Conservation (phyloP, 1,140 invertebrate genomes). For the Reticulitermes speratus region DNA sequence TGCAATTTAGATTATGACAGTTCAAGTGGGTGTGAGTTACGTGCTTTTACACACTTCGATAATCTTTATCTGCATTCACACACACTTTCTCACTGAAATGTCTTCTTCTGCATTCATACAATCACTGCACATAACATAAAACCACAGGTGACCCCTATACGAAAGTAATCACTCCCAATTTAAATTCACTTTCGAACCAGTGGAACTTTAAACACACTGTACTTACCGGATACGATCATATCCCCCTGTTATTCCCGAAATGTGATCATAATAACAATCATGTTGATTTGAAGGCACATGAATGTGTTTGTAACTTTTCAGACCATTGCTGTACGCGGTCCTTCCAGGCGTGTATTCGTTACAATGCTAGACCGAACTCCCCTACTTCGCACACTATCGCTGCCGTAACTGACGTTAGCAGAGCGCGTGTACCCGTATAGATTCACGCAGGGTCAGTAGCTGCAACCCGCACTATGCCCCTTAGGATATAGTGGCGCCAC, state of each 20-base stretch:
- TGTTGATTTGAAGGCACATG: background rate
- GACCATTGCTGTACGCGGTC: too few relatives aligned
- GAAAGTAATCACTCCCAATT: background rate
- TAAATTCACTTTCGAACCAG: too few relatives aligned
- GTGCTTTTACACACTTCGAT: too few relatives aligned
- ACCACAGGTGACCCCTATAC: too few relatives aligned
- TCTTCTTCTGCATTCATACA: too few relatives aligned
- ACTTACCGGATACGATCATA: background rate
- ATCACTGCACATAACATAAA: too few relatives aligned
- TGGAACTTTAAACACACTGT: background rate
- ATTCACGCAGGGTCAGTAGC: too few relatives aligned
- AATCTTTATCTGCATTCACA: too few relatives aligned
- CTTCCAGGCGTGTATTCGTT: too few relatives aligned
- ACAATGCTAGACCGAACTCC: background rate
- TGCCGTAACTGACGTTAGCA: background rate
- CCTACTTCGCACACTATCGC: background rate
- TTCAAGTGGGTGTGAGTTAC: too few relatives aligned
- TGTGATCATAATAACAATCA: background rate
- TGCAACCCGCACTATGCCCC: background rate
- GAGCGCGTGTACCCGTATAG: background rate
- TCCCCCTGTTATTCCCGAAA: background rate
- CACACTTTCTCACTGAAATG: too few relatives aligned
- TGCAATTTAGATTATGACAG: too few relatives aligned
- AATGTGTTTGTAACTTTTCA: background rate
- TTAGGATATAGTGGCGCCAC: background rate